Conservation (phyloP, 2,888 invertebrate genomes). For the Nemotelus nigrinus region DNA sequence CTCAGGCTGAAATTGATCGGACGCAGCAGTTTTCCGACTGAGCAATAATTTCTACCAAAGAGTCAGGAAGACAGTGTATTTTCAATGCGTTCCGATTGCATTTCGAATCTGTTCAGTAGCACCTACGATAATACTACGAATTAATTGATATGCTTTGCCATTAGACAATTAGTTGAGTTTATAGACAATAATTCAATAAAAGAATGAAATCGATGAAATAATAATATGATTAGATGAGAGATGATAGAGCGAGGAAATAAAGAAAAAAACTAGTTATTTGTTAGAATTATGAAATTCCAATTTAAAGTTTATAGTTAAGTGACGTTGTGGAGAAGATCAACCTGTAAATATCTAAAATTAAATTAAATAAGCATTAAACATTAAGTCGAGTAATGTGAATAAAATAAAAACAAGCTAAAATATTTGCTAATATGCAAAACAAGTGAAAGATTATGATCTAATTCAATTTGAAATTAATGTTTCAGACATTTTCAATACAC, state of each 20-base stretch:
- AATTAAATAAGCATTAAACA: background rate
- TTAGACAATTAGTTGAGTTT: constrained; percentile 45
- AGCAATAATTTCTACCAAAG: too few relatives aligned
- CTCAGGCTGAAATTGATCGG: too few relatives aligned
- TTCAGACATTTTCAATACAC: background rate
- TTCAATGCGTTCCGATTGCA: too few relatives aligned
- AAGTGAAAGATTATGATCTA: background rate
- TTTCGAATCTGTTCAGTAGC: too few relatives aligned
- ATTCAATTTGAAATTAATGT: background rate
- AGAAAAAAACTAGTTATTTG: constrained; percentile 42
- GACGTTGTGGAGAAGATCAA: constrained; percentile 11
- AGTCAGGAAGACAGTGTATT: too few relatives aligned
- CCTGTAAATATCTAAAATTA: constrained; percentile 31
- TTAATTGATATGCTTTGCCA: background rate
- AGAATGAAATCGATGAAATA: background rate
- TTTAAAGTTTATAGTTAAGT: constrained; percentile 12
- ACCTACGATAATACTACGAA: background rate
- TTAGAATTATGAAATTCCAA: constrained; percentile 36
- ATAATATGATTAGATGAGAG: too few relatives aligned
- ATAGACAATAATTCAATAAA: constrained; percentile 48
- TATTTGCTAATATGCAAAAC: background rate
- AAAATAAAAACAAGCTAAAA: background rate
- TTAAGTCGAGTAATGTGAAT: constrained; percentile 1
- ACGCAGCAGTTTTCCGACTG: too few relatives aligned
- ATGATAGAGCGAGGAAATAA: background rate